Evolutionary conservation across 2,113 vertebrate genomes (phyloP).

Genomic region (Cynocephalus volans): DNA sequence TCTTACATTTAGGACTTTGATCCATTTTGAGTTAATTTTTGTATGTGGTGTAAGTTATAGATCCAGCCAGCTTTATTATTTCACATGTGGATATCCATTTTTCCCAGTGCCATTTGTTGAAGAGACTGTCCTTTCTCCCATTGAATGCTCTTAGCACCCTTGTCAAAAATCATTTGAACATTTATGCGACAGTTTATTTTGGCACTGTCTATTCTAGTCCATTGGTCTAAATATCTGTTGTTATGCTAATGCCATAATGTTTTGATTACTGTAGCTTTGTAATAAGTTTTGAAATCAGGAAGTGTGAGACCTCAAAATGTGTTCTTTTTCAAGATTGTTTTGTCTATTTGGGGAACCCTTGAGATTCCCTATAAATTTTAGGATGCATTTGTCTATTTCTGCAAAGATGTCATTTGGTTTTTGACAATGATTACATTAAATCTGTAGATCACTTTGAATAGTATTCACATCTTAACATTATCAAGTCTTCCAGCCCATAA

Average conservation of each 20-base stretch:
- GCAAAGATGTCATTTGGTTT: background rate
- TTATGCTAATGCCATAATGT: background rate
- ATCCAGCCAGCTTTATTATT: background rate
- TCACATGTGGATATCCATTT: background rate
- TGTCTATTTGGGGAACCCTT: background rate
- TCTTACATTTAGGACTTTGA: background rate
- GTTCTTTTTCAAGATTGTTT: background rate
- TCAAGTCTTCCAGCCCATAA: background rate
- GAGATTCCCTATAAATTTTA: background rate
- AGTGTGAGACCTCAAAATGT: background rate
- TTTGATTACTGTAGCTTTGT: background rate
- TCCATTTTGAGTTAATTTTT: background rate
- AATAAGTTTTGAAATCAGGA: background rate
- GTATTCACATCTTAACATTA: background rate
- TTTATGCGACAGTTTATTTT: background rate
- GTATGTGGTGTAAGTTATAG: background rate
- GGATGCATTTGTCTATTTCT: background rate
- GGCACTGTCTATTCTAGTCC: background rate
- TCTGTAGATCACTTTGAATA: background rate
- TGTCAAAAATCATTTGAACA: background rate
- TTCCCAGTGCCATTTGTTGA: background rate
- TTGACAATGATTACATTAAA: background rate
- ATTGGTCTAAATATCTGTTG: background rate
- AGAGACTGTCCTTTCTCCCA: background rate
- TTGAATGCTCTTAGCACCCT: background rate